Conservation (phyloP, 2,888 invertebrate genomes). For the Parascotia fuliginaria region DNA sequence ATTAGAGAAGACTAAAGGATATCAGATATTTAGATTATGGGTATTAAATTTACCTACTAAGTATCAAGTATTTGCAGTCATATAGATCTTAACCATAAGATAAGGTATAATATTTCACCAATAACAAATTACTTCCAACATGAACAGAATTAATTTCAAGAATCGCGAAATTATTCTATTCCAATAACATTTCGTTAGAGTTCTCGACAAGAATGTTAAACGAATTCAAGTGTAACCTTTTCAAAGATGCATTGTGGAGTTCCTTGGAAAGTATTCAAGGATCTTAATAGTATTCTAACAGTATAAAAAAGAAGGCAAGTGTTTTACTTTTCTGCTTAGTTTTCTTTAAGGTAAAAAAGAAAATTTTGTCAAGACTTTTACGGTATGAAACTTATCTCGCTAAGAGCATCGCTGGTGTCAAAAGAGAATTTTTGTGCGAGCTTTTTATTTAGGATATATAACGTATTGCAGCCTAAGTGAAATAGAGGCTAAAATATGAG, state of each 20-base stretch:
- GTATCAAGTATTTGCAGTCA: too few species aligned
- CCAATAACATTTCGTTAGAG: neutral
- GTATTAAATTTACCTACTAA: too few species aligned
- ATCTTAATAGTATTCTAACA: conserved; percentile 11
- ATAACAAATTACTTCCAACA: neutral
- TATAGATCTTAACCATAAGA: too few species aligned
- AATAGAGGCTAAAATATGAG: too few species aligned
- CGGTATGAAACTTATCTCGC: neutral
- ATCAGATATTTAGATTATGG: too few species aligned
- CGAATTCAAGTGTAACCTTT: neutral
- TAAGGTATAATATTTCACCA: neutral
- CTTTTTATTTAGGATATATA: neutral
- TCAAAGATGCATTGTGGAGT: conserved; percentile 9
- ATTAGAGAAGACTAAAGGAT: too few species aligned
- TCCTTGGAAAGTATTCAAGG: conserved; percentile 1
- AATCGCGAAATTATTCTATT: neutral
- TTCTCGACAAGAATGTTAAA: neutral
- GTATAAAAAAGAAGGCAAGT: conserved; percentile 2
- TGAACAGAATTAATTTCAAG: neutral
- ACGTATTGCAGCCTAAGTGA: too few species aligned
- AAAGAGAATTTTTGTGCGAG: neutral
- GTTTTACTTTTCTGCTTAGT: neutral
- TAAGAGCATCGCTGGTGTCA: neutral
- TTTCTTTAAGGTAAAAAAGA: neutral
- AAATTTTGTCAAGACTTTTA: neutral